Percentiles rank a stretch among this genome's conserved stretches.
Conservation (phyloP, 2,797 vertebrate genomes). For the Chromobotia macracanthus region DNA sequence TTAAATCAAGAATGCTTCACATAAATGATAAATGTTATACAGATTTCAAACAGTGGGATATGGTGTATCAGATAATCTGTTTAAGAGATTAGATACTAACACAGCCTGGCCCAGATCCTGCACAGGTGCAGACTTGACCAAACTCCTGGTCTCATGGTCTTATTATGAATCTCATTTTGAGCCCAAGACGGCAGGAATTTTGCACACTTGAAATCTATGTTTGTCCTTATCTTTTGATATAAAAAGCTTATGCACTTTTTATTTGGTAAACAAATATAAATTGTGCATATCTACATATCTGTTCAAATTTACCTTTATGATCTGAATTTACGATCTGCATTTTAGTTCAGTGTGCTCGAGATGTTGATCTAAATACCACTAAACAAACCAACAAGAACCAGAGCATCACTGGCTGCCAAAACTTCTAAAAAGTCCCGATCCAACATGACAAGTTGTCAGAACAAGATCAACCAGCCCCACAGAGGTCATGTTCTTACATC, state of each 20-base stretch:
- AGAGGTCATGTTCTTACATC: not conserved
- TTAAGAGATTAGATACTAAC: slow-evolving; percentile 71
- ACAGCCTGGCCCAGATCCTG: not conserved
- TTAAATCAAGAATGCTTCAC: not conserved
- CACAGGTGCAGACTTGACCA: not conserved
- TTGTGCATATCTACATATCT: too few species aligned
- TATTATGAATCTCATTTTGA: not conserved
- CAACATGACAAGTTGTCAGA: not conserved
- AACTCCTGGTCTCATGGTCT: too few species aligned
- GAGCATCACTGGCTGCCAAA: not conserved
- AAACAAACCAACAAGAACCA: not conserved
- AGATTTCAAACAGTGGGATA: not conserved
- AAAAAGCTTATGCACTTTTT: too few species aligned
- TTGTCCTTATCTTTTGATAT: too few species aligned
- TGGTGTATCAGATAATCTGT: slow-evolving; percentile 63
- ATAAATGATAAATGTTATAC: not conserved
- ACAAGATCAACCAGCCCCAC: slow-evolving; percentile 18
- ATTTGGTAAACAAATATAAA: too few species aligned
- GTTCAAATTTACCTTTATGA: too few species aligned
- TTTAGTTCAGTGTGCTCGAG: not conserved
- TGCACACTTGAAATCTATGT: not conserved
- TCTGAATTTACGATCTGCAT: too few species aligned
- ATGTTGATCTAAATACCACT: not conserved
- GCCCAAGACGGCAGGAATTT: not conserved
- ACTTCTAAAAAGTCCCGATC: not conserved